These are phyloP conservation scores for Hetaerina titia DNA, from an alignment of 2,888 invertebrate genomes.

Conservation along the genomic window DNA sequence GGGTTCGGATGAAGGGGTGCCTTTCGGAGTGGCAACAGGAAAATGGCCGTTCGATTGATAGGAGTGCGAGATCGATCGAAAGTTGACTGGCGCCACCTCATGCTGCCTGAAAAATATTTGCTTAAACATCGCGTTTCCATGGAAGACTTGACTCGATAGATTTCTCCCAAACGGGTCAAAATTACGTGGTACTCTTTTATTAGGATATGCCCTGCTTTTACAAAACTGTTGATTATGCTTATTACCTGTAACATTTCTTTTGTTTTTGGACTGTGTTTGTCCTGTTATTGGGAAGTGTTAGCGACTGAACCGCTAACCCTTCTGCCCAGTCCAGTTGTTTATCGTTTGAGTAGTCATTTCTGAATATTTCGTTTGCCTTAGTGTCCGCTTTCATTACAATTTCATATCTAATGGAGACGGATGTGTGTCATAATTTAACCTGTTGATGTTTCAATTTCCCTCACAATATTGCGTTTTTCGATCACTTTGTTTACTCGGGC, in stretches of 20 bases:
- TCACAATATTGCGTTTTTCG: background rate
- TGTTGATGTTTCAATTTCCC: background rate
- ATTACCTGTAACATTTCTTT: no score
- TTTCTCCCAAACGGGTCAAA: no score
- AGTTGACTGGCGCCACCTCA: background rate
- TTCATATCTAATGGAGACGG: background rate
- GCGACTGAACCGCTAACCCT: no score
- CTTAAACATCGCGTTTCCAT: background rate
- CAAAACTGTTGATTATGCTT: no score
- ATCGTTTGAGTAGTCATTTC: background rate
- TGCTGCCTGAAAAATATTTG: constrained; percentile 8
- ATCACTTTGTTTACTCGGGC: background rate
- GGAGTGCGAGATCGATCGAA: background rate
- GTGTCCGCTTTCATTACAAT: background rate
- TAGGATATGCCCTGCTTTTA: no score
- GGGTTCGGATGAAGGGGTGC: background rate
- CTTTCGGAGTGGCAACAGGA: background rate
- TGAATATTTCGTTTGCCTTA: background rate
- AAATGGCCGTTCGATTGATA: background rate
- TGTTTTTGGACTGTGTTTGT: no score
- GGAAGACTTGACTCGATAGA: no score
- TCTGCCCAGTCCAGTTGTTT: background rate
- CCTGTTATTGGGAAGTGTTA: no score
- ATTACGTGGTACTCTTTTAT: no score
- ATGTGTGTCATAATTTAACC: background rate